Evolutionary conservation across 2,888 invertebrate genomes (phyloP), one percentile per base, ranked within the genome.

Genomic region (Disparrhopalites patrizii): DNA sequence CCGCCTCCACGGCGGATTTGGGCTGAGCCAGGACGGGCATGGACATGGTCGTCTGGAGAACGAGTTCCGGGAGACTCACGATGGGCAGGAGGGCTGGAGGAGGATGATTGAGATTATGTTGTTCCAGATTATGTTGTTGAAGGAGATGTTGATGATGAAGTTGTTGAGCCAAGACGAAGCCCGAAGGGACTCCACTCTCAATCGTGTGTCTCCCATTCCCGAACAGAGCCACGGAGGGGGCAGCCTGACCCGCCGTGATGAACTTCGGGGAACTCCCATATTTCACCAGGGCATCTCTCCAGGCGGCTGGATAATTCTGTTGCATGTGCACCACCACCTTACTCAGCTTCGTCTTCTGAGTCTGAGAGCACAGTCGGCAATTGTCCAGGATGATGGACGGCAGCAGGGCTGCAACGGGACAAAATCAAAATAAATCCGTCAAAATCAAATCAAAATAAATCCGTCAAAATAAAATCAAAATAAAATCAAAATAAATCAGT

Each of bases 351-450:
- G 58, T 43, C 30, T 57, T 66, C 33, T 68, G 68, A 1, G 47
- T 36, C 8, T 56, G 47, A 15, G 68, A 66, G 33, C 68, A 68
- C 20, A 62, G 58, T 8, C 68, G 62, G 23, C 68, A 68, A 52
- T 68, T 68, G 64, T 68, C 66, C 57, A 68, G 38, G 25, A 68
- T 68, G 18, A 68, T 47, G 18, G 66, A 66, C 7, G 68, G 68
- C 7, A 68, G 51, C 4, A 68, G 61, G 33, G 63, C 68, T 68
- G 64, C 4, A 62, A 62, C 30, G 28, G 18, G 30, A 40, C 36
- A 56, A 40, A 15, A 52, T 52, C 27, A 25, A n/a, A n/a, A n/a
- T n/a, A n/a, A n/a, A n/a, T n/a, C n/a, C n/a, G n/a, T n/a, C n/a
- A n/a, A n/a, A n/a, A n/a, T n/a, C n/a, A n/a, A n/a, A n/a, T n/a